Evolutionary conservation across 2,113 vertebrate species (phyloP), one percentile per base, ranked within the genome.

Genomic region (Perca flavescens): DNA sequence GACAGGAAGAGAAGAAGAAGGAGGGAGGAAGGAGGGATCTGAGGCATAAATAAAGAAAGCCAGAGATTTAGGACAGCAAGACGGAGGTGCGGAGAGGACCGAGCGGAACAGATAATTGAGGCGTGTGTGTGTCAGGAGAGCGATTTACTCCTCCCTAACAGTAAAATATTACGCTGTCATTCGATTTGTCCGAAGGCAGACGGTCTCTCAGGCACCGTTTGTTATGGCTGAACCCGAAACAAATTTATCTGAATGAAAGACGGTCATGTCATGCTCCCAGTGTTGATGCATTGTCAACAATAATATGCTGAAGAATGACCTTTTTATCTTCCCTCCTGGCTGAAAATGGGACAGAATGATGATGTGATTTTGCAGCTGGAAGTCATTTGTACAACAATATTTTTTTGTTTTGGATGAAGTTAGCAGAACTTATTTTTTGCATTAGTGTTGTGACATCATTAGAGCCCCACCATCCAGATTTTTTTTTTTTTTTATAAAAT

Each of bases 191-290:
- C 31, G 11, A 60, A 76, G 79, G 77, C 77, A 77, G 82, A 58
- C 2, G 43, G 54, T 50, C 79, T 82, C 77, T 49, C 36, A 21
- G 78, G 77, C 71, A 1, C 43, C 15, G 43, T 81, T 63, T 82
- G 74, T 92, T 84, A 86, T 46, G 75, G 56, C 84, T 34, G 36
- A 52, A 40, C 46, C 74, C 22, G 57, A 86, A 84, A 84, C 73
- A 62, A 49, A 86, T 86, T 58, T 43, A 73, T 77, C 72, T 66
- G 70, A 89, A 89, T 83, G 64, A 87, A 83, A 62, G 57, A 79
- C 17, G 6, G 63, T 58, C 67, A 60, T 50, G n/a, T 73, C 49
- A 19, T 19, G 53, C 68, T 61, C 22, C 15, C 49, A 68, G 25
- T 67, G 65, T 54, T 61, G 65, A 74, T 77, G 49, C 53, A 21